Base-by-base conservation (phyloP, 1,140 invertebrate genomes). In the Cylas formicarius region DNA sequence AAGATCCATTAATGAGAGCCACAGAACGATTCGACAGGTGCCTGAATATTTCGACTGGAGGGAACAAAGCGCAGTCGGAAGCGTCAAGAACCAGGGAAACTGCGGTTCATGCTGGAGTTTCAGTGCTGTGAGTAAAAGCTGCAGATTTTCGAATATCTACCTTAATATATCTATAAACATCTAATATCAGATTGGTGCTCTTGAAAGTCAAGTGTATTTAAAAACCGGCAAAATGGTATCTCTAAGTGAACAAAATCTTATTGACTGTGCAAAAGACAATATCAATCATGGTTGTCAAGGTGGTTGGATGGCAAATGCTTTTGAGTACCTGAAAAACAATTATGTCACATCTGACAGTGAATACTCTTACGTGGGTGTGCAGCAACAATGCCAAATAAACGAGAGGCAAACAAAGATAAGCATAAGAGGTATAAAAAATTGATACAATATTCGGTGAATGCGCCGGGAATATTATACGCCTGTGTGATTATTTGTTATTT, bases 231-330 rank as follows among this genome's bases (percentile, higher is more conserved):
- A 77, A 39, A 72, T 98, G 11, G 75, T 91, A 7, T 91, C 90
- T 4, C 76, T 99, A 0, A 94, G 90, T 54, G 94, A 97, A 71
- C 95, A 99, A 71, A 97, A 98, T 67, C 71, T 99, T 31, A 76
- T 99, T 16, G 96, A 99, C 71, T 98, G 96, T 63, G 92, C 90
- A 2, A 56, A 59, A 1, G 75, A 75, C 38, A 91, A 87, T 60
- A 91, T 90, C 7, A 97, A 98, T 69, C 77, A 90, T 62, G 95
- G 93, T 28, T 98, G 95, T 68, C 78, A 86, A 50, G 94, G 94
- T 55, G 94, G 94, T 40, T 72, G 94, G 22, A 95, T 95, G 89
- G 89, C 94, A 67, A 71, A 82, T 52, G 87, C 86, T 27, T 92
- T 94, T 72, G 69, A 82, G 52, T 98, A 97, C 67, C 80, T 98